Evolutionary conservation across 2,888 invertebrate genomes (phyloP), one percentile per base, ranked within the genome.

Genomic region (Graphium colonna): DNA sequence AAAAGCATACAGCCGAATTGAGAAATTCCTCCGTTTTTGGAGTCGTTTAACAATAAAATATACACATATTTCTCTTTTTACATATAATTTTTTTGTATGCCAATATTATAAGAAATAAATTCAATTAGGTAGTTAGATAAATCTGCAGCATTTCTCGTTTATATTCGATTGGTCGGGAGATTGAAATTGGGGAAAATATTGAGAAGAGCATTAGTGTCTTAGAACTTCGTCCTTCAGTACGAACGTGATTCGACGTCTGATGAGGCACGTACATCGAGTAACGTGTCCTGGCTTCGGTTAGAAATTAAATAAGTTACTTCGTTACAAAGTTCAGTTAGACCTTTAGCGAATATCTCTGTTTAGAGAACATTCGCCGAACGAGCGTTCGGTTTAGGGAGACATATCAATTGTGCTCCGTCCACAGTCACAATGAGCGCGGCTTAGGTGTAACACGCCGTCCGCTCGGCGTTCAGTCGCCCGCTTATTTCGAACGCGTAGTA

Each of bases 401-500:
- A 16, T 38, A 17, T 26, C 48, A 39, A 28, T 36, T 16, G 26
- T 39, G 40, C 15, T 9, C 26, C 43, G 40, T 26, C 43, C 52
- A 49, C 75, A 83, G 82, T 84, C 72, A 72, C 69, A 61, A 70
- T 72, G 69, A 69, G 74, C 65, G 67, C 78, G 77, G 69, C 73
- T 59, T 59, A 56, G 63, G 66, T 61, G 72, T 60, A 70, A 65
- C 79, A 77, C 82, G 84, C 73, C 68, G 63, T 55, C 54, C 51
- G 47, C 49, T 46, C 51, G 63, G 57, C 64, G 60, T 52, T 57
- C 64, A 53, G 61, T 61, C 52, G 45, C 51, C 33, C 56, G 31
- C 59, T 60, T 53, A 56, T 54, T 63, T 59, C 63, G 65, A 62
- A 43, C 64, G 68, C 75, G 75, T 69, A 73, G 72, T 71, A 18